These are phyloP conservation scores for Cecidostiba fungosa DNA, from an alignment of 2,888 invertebrate genomes.

Conservation along the genomic window DNA sequence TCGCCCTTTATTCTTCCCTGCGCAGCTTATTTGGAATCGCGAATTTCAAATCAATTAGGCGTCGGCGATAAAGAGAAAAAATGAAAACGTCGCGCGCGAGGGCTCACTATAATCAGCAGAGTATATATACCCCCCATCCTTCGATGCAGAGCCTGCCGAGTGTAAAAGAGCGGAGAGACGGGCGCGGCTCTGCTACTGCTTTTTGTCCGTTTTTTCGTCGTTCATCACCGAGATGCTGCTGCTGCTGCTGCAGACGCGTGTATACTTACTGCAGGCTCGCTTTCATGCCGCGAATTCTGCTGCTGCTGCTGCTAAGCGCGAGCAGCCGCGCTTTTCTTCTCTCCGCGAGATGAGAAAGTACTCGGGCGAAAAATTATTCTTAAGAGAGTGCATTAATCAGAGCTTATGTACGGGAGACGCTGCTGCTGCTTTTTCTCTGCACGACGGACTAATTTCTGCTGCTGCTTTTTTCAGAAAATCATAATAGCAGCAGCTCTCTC, in stretches of 20 bases:
- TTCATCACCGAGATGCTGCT: not conserved
- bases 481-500: not conserved
- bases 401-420: not conserved
- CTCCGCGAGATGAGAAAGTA: conserved; percentile 30
- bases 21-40: too few relatives aligned
- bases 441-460: not conserved
- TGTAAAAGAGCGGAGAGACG: not conserved
- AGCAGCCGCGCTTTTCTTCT: conserved; percentile 14
- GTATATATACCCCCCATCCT: too few relatives aligned
- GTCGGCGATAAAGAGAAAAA: too few relatives aligned
- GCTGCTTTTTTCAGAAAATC: too few relatives aligned
- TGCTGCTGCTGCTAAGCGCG: not conserved
- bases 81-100: too few relatives aligned
- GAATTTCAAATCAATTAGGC: too few relatives aligned
- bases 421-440: not conserved
- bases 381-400: conserved; percentile 38
- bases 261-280: not conserved
- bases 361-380: conserved; percentile 33
- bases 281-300: too few relatives aligned
- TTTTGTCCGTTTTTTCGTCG: not conserved
- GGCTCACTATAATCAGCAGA: too few relatives aligned
- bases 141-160: not conserved
- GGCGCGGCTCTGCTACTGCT: not conserved
- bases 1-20: too few relatives aligned
- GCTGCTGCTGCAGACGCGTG: too few relatives aligned